Evolutionary conservation across 2,888 invertebrate genomes (phyloP).

Genomic region (Hyalella azteca): DNA sequence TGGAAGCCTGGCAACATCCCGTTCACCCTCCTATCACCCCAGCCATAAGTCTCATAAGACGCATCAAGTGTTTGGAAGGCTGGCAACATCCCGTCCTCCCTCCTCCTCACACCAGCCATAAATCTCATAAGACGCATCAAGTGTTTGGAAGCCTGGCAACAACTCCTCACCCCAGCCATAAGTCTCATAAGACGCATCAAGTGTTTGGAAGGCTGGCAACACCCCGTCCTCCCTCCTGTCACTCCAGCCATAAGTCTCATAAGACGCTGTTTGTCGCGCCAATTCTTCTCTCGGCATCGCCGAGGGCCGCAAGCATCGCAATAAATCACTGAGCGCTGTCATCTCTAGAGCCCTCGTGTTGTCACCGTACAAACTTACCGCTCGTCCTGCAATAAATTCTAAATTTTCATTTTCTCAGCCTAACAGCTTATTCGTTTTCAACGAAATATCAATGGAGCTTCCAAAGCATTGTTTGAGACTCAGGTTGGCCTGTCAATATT

Average conservation of each 20-base stretch:
- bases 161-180: not conserved
- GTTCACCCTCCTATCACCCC: no score
- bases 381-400: conserved; percentile 19
- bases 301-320: conserved; percentile 24
- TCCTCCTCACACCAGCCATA: no score
- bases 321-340: conserved; percentile 19
- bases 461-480: not conserved
- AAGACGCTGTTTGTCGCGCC: conserved; percentile 29
- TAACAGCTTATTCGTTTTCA: not conserved
- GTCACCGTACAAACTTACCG: conserved; percentile 21
- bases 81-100: not conserved
- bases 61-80: not conserved
- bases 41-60: not conserved
- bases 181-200: not conserved
- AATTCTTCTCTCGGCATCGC: conserved; percentile 23
- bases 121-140: not conserved
- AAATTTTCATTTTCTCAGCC: not conserved
- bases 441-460: conserved; percentile 15
- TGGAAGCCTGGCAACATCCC: no score
- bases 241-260: conserved; percentile 13
- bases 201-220: not conserved
- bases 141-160: not conserved
- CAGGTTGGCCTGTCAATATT: not conserved
- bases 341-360: conserved; percentile 17
- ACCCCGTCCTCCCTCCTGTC: not conserved